These are phyloP conservation scores for Galaxias olidus DNA, from an alignment of 2,797 vertebrate genomes.

Conservation along the genomic window DNA sequence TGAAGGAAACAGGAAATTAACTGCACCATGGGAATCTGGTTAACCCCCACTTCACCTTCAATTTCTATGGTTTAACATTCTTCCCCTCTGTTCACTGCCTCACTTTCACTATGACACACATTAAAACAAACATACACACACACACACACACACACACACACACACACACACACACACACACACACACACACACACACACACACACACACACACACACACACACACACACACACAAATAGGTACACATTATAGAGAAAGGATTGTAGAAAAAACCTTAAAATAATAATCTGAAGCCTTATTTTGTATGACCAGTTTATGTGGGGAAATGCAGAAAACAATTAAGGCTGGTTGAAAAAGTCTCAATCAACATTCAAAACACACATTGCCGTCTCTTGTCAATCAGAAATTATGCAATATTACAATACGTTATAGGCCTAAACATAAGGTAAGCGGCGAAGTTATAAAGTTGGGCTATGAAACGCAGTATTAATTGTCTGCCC, in stretches of 20 bases:
- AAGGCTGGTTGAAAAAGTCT: no score
- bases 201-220: not conserved
- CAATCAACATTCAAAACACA: no score
- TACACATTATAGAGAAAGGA: not conserved
- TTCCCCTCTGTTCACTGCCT: not conserved
- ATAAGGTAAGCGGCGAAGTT: no score
- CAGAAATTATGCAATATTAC: no score
- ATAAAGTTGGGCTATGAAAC: no score
- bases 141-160: not conserved
- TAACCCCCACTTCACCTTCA: slow-evolving; percentile 2
- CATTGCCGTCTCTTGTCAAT: no score
- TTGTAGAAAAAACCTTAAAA: no score
- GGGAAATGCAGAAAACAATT: no score
- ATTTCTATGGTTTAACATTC: no score
- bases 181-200: not conserved
- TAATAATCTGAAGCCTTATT: no score
- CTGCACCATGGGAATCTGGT: not conserved
- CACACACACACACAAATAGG: not conserved
- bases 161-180: not conserved
- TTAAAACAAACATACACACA: not conserved
- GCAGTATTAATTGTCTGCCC: not conserved
- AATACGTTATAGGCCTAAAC: no score
- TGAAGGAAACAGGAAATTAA: slow-evolving; percentile 5
- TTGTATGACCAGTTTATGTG: no score
- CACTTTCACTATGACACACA: not conserved